Conservation (phyloP, 2,113 vertebrate species). For the Chascanopsetta lugubris region DNA sequence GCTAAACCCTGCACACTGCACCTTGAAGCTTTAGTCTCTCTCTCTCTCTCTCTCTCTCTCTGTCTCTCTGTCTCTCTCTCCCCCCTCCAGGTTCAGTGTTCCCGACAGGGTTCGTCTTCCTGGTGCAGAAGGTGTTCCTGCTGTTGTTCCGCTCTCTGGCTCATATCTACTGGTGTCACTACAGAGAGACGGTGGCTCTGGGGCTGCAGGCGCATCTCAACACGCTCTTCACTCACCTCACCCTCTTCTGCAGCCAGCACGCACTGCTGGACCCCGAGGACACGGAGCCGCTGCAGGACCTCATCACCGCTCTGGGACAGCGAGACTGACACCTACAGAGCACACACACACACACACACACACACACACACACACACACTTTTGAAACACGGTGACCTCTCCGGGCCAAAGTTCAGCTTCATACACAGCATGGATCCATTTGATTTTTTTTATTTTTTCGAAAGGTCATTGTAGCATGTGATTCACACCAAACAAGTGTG, state of each 20-base stretch:
- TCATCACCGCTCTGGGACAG: conserved; percentile 73
- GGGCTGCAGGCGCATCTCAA: conserved; percentile 85
- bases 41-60: no score
- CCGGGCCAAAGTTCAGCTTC: conserved; percentile 19
- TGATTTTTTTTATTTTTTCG: conserved; percentile 6
- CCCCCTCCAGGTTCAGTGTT: conserved; percentile 73
- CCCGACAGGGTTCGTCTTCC: conserved; percentile 78
- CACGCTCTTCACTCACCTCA: conserved; percentile 83
- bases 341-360: conserved; percentile 9
- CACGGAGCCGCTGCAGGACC: conserved; percentile 79
- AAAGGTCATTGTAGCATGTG: conserved; percentile 1
- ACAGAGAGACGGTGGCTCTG: conserved; percentile 75
- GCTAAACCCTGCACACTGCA: no score
- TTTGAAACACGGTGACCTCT: neutral
- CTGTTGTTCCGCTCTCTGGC: conserved; percentile 83
- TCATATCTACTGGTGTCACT: conserved; percentile 86
- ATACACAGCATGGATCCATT: conserved; percentile 1
- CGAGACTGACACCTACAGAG: conserved; percentile 27
- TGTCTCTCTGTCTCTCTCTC: neutral
- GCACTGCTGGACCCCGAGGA: conserved; percentile 80
- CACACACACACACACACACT: neutral
- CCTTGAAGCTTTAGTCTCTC: no score
- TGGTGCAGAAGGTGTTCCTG: conserved; percentile 84
- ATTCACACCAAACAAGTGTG: conserved; percentile 7
- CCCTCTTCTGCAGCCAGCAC: conserved; percentile 81